Conservation (phyloP, 2,797 vertebrate genomes). For the Steatocranus sp. region DNA sequence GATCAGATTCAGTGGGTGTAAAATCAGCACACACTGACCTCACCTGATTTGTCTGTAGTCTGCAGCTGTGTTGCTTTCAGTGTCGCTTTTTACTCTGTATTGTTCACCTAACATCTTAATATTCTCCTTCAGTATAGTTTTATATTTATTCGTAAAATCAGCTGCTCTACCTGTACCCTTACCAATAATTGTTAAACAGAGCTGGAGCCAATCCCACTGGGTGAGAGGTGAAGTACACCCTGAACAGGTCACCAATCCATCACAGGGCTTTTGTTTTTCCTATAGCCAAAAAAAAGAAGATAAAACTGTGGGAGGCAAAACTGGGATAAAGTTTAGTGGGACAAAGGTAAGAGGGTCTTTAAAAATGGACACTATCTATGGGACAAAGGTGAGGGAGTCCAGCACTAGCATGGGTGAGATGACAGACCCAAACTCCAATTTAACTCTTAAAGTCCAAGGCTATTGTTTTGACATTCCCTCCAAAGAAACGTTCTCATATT, state of each 20-base stretch:
- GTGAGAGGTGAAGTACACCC: background rate
- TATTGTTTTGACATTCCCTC: background rate
- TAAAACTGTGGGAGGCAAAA: background rate
- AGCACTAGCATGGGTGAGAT: background rate
- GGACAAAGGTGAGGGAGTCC: constrained; percentile 15
- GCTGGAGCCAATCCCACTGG: background rate
- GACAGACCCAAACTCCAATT: constrained; percentile 15
- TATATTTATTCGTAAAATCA: background rate
- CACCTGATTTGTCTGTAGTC: background rate
- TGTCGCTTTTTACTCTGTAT: background rate
- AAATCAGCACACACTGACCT: background rate
- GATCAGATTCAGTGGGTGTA: background rate
- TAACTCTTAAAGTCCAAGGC: background rate
- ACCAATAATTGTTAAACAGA: background rate
- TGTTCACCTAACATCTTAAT: background rate
- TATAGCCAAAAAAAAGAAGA: background rate
- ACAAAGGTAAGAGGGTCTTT: constrained; percentile 15
- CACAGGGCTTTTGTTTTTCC: fast-evolving
- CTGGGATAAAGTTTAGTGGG: background rate
- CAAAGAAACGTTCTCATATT: background rate
- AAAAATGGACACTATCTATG: background rate
- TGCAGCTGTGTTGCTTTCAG: background rate
- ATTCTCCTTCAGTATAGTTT: background rate
- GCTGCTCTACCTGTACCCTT: background rate
- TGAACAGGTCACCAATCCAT: background rate